These are phyloP conservation scores for Ooceraea biroi DNA, from an alignment of 1,140 invertebrate genomes.

Conservation along the genomic window DNA sequence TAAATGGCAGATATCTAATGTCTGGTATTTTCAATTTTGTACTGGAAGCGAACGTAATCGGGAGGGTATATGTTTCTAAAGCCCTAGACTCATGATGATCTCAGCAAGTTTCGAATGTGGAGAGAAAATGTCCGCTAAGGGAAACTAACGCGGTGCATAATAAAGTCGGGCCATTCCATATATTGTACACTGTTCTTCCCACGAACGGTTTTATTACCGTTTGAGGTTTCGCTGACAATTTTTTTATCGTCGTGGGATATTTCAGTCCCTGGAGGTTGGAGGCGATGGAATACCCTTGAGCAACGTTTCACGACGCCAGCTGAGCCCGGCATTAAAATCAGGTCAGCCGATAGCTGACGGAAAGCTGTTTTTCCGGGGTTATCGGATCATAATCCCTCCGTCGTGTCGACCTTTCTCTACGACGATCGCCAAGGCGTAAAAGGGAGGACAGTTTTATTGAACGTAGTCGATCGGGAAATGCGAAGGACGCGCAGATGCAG, in stretches of 20 bases:
- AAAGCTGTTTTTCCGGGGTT: constrained; percentile 17
- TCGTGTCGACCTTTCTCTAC: constrained; percentile 25
- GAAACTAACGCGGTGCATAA: background rate
- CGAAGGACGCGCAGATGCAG: constrained; percentile 32
- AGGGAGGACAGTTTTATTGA: constrained; percentile 24
- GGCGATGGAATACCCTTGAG: background rate
- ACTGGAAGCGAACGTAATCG: background rate
- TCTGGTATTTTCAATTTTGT: background rate
- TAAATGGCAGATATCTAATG: background rate
- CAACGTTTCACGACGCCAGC: background rate
- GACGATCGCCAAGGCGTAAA: constrained; percentile 16
- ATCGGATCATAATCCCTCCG: constrained; percentile 52
- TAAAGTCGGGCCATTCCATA: background rate
- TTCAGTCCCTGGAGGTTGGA: background rate
- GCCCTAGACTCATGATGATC: background rate
- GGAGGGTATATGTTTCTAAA: too few relatives aligned
- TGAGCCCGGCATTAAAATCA: constrained; percentile 16
- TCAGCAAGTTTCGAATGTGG: background rate
- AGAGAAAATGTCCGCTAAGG: background rate
- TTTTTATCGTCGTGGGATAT: background rate
- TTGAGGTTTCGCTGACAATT: background rate
- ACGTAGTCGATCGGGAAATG: background rate
- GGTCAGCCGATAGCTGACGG: constrained; percentile 12
- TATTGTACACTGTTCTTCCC: background rate
- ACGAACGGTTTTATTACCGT: background rate